Conservation (phyloP, 2,113 vertebrate species). For the Propithecus coquereli region DNA sequence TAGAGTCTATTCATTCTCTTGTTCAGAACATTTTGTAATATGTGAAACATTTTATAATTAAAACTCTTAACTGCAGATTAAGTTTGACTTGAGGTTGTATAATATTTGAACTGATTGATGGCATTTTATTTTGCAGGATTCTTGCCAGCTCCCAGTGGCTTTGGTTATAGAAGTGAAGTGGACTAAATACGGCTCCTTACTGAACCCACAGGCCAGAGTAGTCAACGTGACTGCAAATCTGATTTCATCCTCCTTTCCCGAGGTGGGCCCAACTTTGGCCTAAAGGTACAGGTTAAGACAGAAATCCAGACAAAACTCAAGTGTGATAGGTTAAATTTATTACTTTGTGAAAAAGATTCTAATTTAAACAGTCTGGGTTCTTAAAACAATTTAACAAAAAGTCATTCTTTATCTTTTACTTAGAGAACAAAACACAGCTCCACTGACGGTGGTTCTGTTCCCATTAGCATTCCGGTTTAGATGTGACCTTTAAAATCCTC, state of each 20-base stretch:
- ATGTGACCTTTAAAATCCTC: not conserved
- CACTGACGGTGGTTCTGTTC: not conserved
- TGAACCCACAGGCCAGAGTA: conserved; percentile 93
- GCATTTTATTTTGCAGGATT: conserved; percentile 67
- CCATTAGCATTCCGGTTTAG: not conserved
- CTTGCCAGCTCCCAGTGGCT: conserved; percentile 90
- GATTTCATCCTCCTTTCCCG: conserved; percentile 50
- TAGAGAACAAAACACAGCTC: not conserved
- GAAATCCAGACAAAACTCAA: not conserved
- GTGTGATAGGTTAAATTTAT: conserved; percentile 27
- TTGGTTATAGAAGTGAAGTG: conserved; percentile 90
- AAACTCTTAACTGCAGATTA: conserved; percentile 45
- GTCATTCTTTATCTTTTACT: not conserved
- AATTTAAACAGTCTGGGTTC: not conserved
- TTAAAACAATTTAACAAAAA: not conserved
- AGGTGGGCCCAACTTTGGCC: conserved; percentile 70
- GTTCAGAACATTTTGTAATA: conserved; percentile 53
- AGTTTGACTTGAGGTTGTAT: not conserved
- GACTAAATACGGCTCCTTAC: conserved; percentile 92
- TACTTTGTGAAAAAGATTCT: not conserved
- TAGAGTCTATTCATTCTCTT: not conserved
- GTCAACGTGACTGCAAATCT: conserved; percentile 85
- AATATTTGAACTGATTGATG: not conserved
- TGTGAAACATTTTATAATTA: conserved; percentile 38
- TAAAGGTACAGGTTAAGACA: not conserved